Evolutionary conservation across 2,113 vertebrate genomes (phyloP), one percentile per base, ranked within the genome.

Genomic region (Tauraco erythrolophus): DNA sequence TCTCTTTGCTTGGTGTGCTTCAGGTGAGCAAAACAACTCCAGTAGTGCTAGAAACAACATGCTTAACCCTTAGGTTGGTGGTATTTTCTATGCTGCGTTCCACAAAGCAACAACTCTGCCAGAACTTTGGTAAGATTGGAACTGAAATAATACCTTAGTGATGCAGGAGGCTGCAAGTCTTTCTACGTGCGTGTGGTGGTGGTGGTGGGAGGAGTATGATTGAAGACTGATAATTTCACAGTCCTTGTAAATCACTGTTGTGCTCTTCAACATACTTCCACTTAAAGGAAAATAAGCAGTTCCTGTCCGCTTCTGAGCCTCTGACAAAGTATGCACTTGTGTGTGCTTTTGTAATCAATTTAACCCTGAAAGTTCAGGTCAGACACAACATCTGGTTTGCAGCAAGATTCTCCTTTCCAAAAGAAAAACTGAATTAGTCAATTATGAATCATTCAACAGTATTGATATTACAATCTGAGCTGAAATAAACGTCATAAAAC

Each of bases 331-430:
- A 50, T 21, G 45, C 7, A 11, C 66, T 64, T 81, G 25, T 57
- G 19, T 58, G n/a, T 57, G 46, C 28, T 77, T 83, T 65, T 61
- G 65, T 82, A 92, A 94, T 89, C 72, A 88, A 68, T 71, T 95
- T 76, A 86, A 24, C 30, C 39, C 15, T 72, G 37, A 58, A 88
- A 89, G 35, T 78, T 92, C 64, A 68, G 57, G 80, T 84, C 64
- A 81, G 60, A 57, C 30, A 69, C 31, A 82, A 85, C 84, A 97
- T 86, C 88, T 95, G 93, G 85, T 91, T 78, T 93, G 48, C 31
- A 61, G 79, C 46, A 86, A 88, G 33, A 37, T 85, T 83, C 61
- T 75, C 37, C 43, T 76, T 79, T 90, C 58, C n/a, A 43, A 64
- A 90, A 69, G 25, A 78, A 90, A 84, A 94, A 88, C 18, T 53